Conservation (phyloP, 2,888 invertebrate genomes). For the Ellobium chinense region DNA sequence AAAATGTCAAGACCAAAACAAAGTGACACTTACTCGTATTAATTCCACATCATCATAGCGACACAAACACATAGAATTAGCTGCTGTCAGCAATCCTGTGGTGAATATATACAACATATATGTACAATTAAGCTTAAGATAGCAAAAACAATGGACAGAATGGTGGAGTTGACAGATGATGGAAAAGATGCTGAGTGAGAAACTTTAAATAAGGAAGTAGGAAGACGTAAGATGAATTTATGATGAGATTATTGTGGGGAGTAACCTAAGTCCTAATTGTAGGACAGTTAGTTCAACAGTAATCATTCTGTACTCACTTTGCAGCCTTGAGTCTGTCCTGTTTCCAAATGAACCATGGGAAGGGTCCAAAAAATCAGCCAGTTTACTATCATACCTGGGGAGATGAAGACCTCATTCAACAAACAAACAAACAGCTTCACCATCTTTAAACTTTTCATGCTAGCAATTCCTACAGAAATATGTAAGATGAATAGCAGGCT, state of each 20-base stretch:
- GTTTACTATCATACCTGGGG: conserved; percentile 67
- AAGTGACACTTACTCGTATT: conserved; percentile 63
- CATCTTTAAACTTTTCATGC: no score
- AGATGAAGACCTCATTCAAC: not conserved
- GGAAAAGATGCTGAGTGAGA: no score
- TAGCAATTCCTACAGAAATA: no score
- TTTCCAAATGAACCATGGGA: conserved; percentile 63
- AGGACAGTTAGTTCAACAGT: no score
- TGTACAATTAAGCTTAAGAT: no score
- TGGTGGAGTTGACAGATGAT: no score
- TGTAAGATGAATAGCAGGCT: no score
- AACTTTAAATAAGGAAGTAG: not conserved
- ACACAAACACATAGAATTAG: conserved; percentile 72
- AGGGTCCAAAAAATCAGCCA: conserved; percentile 69
- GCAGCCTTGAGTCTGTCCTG: conserved; percentile 72
- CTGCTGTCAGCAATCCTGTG: conserved; percentile 61
- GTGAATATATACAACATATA: no score
- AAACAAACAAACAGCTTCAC: no score
- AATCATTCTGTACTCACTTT: conserved; percentile 70
- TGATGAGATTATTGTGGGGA: not conserved
- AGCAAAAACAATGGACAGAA: no score
- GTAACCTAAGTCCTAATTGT: not conserved
- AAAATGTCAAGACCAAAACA: not conserved
- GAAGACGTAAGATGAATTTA: not conserved
- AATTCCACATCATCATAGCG: conserved; percentile 73